Evolutionary conservation across 2,888 invertebrate species (phyloP).

Genomic region (Sesia bembeciformis): DNA sequence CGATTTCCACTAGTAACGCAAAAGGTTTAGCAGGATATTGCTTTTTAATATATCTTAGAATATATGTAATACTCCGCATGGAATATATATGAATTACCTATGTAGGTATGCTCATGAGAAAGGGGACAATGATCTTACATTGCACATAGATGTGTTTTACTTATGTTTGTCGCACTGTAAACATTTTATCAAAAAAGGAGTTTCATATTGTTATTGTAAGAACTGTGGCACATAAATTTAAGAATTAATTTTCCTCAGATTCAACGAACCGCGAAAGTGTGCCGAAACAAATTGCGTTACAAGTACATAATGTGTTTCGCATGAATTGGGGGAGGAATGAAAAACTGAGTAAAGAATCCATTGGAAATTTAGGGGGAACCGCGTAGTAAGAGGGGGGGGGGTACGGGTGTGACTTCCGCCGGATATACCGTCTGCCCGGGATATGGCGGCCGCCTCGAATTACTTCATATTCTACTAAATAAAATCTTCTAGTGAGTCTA

Average conservation of each 20-base stretch:
- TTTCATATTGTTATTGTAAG: too few species aligned
- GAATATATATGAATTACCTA: too few species aligned
- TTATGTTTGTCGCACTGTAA: too few species aligned
- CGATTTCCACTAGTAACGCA: conserved; percentile 38
- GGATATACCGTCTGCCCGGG: conserved; percentile 41
- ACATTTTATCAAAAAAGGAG: too few species aligned
- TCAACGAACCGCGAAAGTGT: conserved; percentile 23
- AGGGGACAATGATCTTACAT: too few species aligned
- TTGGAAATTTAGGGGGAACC: conserved; percentile 33
- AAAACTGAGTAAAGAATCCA: conserved; percentile 33
- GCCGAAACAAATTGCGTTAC: conserved; percentile 40
- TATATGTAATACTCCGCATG: too few species aligned
- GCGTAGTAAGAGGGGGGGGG: neutral
- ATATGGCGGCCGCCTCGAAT: conserved; percentile 21
- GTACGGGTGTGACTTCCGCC: conserved; percentile 15
- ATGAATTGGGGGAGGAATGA: conserved; percentile 35
- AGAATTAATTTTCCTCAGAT: conserved; percentile 2
- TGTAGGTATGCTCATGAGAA: too few species aligned
- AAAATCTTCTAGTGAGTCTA: neutral
- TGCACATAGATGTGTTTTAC: too few species aligned
- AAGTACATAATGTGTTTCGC: conserved; percentile 41
- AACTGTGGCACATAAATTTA: neutral
- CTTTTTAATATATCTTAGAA: conserved; percentile 8
- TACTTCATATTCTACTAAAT: conserved; percentile 8
- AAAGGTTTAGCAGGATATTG: conserved; percentile 30